These are phyloP conservation scores for Ambastaia sidthimunki DNA, from an alignment of 2,797 vertebrate species.

Conservation along the genomic window DNA sequence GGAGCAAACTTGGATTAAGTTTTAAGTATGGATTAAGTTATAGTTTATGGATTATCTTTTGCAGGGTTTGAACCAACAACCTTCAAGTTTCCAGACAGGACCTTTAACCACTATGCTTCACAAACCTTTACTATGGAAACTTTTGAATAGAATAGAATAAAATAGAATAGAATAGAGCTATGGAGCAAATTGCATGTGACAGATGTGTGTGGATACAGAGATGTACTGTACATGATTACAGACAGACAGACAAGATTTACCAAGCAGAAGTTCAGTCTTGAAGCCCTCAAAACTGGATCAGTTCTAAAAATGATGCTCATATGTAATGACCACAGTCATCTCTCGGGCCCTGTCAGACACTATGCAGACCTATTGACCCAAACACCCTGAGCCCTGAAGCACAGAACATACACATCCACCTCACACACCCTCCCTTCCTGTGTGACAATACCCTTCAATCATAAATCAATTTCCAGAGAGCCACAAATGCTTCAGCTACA, in stretches of 20 bases:
- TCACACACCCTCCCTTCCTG: slow-evolving; percentile 55
- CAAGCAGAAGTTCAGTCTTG: not conserved
- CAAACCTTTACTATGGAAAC: not conserved
- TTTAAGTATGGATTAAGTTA: slow-evolving; percentile 18
- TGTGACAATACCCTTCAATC: slow-evolving; percentile 73
- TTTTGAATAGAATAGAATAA: not conserved
- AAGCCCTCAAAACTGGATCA: not conserved
- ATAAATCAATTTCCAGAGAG: slow-evolving; percentile 74
- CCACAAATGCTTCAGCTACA: slow-evolving; percentile 64
- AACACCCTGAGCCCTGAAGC: not conserved
- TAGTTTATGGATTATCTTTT: not conserved
- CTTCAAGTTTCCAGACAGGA: not conserved
- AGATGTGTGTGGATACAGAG: too few relatives aligned
- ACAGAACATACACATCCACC: not conserved
- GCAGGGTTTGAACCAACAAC: not conserved
- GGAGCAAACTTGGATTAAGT: slow-evolving; percentile 2
- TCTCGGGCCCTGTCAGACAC: slow-evolving; percentile 32
- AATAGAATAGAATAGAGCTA: not conserved
- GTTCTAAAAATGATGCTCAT: slow-evolving; percentile 27
- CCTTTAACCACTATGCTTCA: not conserved
- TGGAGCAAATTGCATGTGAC: too few relatives aligned
- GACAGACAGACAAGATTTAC: not conserved
- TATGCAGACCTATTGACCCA: slow-evolving; percentile 18
- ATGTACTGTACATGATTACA: not conserved
- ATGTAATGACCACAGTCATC: slow-evolving; percentile 34